These are phyloP conservation scores for Neotoxoptera formosana DNA, from an alignment of 1,140 invertebrate genomes.

Conservation along the genomic window DNA sequence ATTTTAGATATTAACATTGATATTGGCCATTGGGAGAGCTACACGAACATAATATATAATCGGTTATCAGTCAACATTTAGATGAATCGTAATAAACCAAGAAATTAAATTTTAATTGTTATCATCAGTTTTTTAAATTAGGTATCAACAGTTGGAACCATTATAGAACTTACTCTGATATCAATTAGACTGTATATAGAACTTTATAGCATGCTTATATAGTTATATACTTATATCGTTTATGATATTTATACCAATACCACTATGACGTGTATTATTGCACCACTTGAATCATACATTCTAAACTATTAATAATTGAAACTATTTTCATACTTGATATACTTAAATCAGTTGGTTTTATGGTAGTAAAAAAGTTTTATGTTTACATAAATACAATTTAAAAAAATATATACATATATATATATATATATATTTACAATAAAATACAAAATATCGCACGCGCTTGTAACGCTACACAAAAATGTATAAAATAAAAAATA, in stretches of 20 bases:
- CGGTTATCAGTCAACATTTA: neutral
- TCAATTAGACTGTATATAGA: neutral
- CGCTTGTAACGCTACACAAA: neutral
- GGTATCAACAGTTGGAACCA: no score
- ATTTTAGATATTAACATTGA: neutral
- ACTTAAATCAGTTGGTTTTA: neutral
- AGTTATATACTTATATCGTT: neutral
- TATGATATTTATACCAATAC: neutral
- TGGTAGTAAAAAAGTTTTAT: neutral
- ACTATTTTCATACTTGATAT: no score
- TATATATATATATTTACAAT: neutral
- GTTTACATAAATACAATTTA: neutral
- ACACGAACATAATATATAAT: neutral
- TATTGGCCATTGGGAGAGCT: neutral
- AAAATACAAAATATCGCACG: slow-evolving; percentile 1
- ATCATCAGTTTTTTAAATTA: neutral
- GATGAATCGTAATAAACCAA: neutral
- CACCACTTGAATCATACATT: neutral
- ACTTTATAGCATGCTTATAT: neutral
- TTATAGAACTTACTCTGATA: neutral
- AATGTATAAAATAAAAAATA: neutral
- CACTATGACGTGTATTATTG: neutral
- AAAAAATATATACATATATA: neutral
- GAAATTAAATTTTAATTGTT: neutral
- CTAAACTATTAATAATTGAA: no score